These are phyloP conservation scores for Sebastes fasciatus DNA, from an alignment of 2,113 vertebrate genomes.

Conservation along the genomic window DNA sequence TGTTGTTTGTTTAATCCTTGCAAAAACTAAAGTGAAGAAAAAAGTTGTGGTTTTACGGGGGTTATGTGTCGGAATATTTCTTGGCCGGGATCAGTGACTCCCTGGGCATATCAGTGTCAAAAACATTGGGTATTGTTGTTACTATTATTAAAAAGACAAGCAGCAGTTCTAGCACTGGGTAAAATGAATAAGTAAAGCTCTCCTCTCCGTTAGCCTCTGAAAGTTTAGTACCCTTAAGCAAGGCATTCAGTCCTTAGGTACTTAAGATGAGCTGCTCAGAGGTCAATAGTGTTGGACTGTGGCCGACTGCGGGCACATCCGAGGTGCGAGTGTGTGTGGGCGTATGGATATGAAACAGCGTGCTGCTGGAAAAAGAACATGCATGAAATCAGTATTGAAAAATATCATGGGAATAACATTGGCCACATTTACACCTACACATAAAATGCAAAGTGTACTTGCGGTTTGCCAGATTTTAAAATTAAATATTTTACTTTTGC, in stretches of 20 bases:
- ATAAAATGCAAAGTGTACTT: slow-evolving; percentile 16
- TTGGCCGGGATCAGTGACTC: not conserved
- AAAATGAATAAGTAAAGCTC: slow-evolving; percentile 38
- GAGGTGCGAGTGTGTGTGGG: slow-evolving; percentile 43
- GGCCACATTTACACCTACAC: slow-evolving; percentile 29
- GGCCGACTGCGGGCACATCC: slow-evolving; percentile 30
- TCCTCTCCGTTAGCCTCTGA: slow-evolving; percentile 11
- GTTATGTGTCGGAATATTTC: not conserved
- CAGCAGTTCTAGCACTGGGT: not conserved
- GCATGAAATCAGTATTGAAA: slow-evolving; percentile 6
- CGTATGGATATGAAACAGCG: slow-evolving; percentile 49
- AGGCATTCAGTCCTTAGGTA: slow-evolving; percentile 42
- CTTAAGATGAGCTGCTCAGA: slow-evolving; percentile 41
- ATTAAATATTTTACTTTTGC: slow-evolving; percentile 17
- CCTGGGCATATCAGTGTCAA: not conserved
- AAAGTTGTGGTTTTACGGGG: not conserved
- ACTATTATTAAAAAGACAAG: slow-evolving; percentile 10
- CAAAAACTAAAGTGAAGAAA: not conserved
- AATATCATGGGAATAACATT: slow-evolving; percentile 34
- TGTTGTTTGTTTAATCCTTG: not conserved
- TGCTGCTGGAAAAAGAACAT: slow-evolving; percentile 24
- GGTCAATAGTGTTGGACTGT: slow-evolving; percentile 59
- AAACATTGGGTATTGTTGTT: not conserved
- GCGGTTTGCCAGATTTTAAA: slow-evolving; percentile 18
- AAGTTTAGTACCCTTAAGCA: slow-evolving; percentile 33